Evolutionary conservation across 2,888 invertebrate genomes (phyloP).

Genomic region (Cephus pulcher): DNA sequence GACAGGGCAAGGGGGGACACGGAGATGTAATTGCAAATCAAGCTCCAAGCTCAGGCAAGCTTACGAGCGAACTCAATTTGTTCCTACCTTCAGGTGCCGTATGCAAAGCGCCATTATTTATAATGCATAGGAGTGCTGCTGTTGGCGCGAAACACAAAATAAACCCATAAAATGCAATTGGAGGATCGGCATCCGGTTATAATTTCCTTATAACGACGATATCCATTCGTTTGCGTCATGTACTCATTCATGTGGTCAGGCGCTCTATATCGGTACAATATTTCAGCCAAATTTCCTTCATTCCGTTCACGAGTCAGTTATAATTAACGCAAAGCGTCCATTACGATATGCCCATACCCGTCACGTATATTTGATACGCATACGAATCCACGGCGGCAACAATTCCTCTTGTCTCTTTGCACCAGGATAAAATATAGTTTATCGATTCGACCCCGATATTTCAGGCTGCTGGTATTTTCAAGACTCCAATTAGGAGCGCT

Average conservation of each 20-base stretch:
- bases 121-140: slow-evolving; percentile 17
- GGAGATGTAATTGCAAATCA: neutral
- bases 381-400: neutral
- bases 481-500: neutral
- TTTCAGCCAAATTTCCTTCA: neutral
- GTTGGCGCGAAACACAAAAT: neutral
- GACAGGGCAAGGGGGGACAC: neutral
- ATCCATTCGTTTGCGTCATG: neutral
- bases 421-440: neutral
- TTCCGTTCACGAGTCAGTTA: neutral
- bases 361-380: neutral
- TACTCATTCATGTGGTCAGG: neutral
- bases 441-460: neutral
- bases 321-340: neutral
- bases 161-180: neutral
- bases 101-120: slow-evolving; percentile 21
- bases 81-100: neutral
- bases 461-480: neutral
- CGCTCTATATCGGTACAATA: neutral
- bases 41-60: neutral
- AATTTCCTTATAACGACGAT: neutral
- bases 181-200: neutral
- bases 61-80: neutral
- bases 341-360: neutral
- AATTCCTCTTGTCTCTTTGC: neutral